Evolutionary conservation across 2,113 vertebrate species (phyloP), one percentile per base, ranked within the genome.

Genomic region (Microcebus murinus): DNA sequence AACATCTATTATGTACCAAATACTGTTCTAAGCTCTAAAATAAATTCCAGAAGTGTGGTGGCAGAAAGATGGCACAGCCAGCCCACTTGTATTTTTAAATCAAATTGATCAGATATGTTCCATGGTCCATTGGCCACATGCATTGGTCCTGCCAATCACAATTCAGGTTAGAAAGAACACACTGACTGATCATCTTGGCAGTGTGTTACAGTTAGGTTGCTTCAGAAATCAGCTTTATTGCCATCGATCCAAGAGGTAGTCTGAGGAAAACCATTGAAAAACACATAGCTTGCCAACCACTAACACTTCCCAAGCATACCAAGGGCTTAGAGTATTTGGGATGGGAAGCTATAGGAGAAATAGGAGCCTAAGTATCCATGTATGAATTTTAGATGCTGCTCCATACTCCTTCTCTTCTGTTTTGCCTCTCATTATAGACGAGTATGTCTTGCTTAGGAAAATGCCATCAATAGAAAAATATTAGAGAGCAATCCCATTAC

Each of bases 391-490:
- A 88, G 57, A 61, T 84, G 11, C 12, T 81, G 29, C 21, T 79
- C 31, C 17, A 34, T 71, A 73, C n/a, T 90, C 31, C 27, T 73
- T 93, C 74, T 91, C 25, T 76, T 95, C 55, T 92, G 36, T 67
- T 85, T 88, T 90, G 36, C 39, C 23, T 85, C 70, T 74, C 39
- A 67, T 87, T 90, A 83, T 57, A 76, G 68, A 79, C 18, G 82
- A 50, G 12, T 59, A 59, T 61, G 36, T 59, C 57, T 95, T 93
- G 21, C 57, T 95, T 90, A 95, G 84, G 61, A 96, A 97, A 95
- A 87, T 45, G 21, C 15, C 95, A 73, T 96, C 34, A 88, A 85
- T 61, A 76, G 48, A 34, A 95, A 92, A 82, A 91, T 55, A 87
- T 68, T 34, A 94, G 36, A 90, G 5, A 81, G 8, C 34, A 52